phyloP scores from a whole-genome alignment of 2,113 vertebrate genomes.

The Oceanodroma tethys region DNA sequence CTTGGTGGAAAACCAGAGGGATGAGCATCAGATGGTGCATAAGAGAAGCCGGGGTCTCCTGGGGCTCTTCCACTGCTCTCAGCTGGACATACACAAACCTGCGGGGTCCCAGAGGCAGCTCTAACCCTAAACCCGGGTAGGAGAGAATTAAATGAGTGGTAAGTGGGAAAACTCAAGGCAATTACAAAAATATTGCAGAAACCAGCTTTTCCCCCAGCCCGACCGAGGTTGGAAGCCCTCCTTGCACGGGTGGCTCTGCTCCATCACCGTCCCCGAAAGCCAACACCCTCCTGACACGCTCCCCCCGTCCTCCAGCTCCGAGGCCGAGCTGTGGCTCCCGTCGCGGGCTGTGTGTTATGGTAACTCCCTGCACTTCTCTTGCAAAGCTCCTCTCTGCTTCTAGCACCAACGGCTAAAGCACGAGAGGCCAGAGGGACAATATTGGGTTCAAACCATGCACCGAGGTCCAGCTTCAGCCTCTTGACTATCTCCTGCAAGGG shows the following conservation, averaged over 20 bases:
- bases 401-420: not conserved
- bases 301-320: not conserved
- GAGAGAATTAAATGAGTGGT: not conserved
- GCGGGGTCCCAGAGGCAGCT: not conserved
- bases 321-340: not conserved
- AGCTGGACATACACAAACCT: not conserved
- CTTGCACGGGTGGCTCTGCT: not conserved
- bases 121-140: not conserved
- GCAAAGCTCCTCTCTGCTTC: not conserved
- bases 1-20: not conserved
- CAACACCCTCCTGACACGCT: fast-evolving
- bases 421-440: not conserved
- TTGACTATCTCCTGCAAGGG: fast-evolving
- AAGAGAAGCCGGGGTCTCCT: not conserved
- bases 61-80: not conserved
- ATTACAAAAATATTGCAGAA: fast-evolving
- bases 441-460: fast-evolving
- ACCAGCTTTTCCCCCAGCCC: not conserved
- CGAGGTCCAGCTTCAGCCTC: not conserved
- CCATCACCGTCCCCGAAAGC: fast-evolving
- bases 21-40: not conserved
- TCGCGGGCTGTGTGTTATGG: fast-evolving
- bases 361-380: not conserved
- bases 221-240: not conserved
- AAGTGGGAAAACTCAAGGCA: not conserved